Base-by-base conservation (phyloP, 37 sponge, comb jelly and placozoan genomes). In the Beroe ovata region DNA sequence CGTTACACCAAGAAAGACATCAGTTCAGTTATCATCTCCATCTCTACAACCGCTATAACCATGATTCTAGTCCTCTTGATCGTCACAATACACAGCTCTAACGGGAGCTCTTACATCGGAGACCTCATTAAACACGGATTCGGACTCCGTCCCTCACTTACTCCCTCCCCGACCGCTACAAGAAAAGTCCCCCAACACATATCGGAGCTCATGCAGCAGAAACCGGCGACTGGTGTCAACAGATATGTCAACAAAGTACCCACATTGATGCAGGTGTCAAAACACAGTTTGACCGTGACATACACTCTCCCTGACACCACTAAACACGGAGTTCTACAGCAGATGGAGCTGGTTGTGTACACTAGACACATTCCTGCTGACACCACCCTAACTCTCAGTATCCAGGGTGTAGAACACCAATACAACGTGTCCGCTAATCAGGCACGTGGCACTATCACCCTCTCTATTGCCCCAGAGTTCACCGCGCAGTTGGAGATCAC, bases 341-440 rank as follows among this genome's bases (percentile, higher is more conserved):
- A 66, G 32, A 18, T 66, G 36, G 69, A 66, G 30, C 69, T 66
- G 36, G 36, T 66, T 14, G 69, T 66, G 35, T 66, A 66, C 69
- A 25, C 30, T 8, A 66, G 30, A 30, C 32, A 18, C 69, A 34
- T 30, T 3, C 33, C 69, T 29, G 69, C 25, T 14, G 19, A 29
- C 4, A 33, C 69, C 19, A 66, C 69, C 16, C 69, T 66, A 3
- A 32, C 1, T 14, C 29, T 66, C 19, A 33, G 18, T 25, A 30
- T 66, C 18, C 36, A 29, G 69, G 69, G 36, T 19, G 30, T 30
- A 1, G 69, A 66, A 37, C 6, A 66, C 16, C 25, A 66, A 37
- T 66, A 29, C 36, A 66, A 66, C 36, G 36, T 66, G 32, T 66
- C 69, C 2, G 25, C 69, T 34, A 2, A 47, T 11, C 54, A 32